These are phyloP conservation scores for Drosophila albomicans DNA, from an alignment of 1,140 invertebrate genomes.

Conservation along the genomic window DNA sequence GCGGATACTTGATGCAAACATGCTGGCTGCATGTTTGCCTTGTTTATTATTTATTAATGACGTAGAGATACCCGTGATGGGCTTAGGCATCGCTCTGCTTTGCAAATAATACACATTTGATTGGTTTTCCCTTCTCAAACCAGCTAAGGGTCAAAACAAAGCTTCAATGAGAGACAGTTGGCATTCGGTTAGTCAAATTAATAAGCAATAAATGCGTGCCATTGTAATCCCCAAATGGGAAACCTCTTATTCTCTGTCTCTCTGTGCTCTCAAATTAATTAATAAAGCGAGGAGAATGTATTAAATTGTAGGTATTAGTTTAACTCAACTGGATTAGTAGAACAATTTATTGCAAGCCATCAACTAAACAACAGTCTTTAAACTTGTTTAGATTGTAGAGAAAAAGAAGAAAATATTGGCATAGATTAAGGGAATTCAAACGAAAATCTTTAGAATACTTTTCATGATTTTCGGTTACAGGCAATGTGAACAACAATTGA, in stretches of 20 bases:
- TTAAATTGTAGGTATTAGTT: background rate
- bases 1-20: conserved; percentile 9
- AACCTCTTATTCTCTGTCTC: background rate
- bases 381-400: no score
- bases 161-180: background rate
- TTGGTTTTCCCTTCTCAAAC: conserved; percentile 11
- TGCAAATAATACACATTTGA: conserved; percentile 37
- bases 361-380: no score
- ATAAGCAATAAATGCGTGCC: conserved; percentile 27
- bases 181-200: conserved; percentile 36
- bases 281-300: background rate
- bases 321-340: background rate
- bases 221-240: conserved; percentile 4
- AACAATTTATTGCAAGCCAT: no score
- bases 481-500: conserved; percentile 33
- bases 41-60: conserved; percentile 53
- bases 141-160: conserved; percentile 2
- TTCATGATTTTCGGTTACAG: conserved; percentile 18
- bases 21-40: conserved; percentile 29
- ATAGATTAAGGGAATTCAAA: conserved; percentile 1
- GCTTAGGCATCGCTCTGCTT: conserved; percentile 3
- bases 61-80: conserved; percentile 19
- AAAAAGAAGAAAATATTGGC: background rate
- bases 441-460: conserved; percentile 13
- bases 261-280: background rate